Evolutionary conservation across 2,888 invertebrate species (phyloP).

Genomic region (Mellilla xanthometata): DNA sequence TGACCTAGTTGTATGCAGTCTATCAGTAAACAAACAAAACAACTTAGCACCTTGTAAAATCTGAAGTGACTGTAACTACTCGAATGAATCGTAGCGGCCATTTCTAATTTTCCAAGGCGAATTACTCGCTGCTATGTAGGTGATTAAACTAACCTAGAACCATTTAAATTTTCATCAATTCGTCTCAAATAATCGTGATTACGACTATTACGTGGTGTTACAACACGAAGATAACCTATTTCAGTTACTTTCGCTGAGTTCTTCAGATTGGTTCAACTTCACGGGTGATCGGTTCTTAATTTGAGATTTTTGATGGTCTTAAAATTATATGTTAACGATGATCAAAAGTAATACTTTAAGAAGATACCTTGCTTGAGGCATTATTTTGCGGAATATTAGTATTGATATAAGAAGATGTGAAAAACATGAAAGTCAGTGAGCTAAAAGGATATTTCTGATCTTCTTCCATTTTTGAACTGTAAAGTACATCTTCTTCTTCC

Average conservation of each 20-base stretch:
- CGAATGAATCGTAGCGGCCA: conserved; percentile 1
- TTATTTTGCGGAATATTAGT: too few species aligned
- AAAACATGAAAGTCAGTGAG: too few species aligned
- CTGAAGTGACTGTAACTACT: neutral
- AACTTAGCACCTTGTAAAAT: neutral
- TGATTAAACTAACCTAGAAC: conserved; percentile 17
- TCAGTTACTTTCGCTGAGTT: conserved; percentile 10
- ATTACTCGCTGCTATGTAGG: conserved; percentile 4
- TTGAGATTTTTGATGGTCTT: neutral
- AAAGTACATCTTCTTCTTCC: too few species aligned
- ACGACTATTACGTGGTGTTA: conserved; percentile 13
- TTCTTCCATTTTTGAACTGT: too few species aligned
- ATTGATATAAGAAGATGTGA: too few species aligned
- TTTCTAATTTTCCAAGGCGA: too few species aligned
- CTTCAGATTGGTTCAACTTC: conserved; percentile 18
- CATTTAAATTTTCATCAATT: conserved; percentile 20
- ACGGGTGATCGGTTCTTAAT: conserved; percentile 10
- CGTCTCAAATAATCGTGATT: conserved; percentile 11
- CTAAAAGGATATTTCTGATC: too few species aligned
- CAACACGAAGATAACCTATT: conserved; percentile 10
- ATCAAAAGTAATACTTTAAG: neutral
- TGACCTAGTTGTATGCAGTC: too few species aligned
- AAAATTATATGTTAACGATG: neutral
- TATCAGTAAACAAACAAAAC: neutral
- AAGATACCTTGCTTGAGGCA: too few species aligned